Evolutionary conservation across 2,888 invertebrate species (phyloP).

Genomic region (Meiosimyza platycephala): DNA sequence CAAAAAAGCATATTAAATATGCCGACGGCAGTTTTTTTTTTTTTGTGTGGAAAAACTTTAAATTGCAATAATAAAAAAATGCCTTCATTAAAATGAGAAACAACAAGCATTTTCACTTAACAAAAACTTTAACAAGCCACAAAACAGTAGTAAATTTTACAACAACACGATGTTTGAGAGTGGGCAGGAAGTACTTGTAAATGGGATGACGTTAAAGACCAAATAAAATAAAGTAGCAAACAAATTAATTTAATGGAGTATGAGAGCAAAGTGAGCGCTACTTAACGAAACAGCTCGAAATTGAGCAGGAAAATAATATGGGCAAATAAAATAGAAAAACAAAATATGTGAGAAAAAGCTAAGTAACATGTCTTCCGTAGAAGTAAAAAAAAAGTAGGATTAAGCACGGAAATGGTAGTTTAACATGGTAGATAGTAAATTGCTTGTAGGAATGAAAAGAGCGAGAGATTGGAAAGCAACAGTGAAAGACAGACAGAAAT

Average conservation of each 20-base stretch:
- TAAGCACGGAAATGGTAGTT: too few relatives aligned
- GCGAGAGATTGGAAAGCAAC: not conserved
- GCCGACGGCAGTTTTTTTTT: conserved; percentile 45
- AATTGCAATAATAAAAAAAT: conserved; percentile 10
- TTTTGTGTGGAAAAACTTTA: conserved; percentile 51
- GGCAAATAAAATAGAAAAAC: not conserved
- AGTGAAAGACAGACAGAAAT: conserved; percentile 2
- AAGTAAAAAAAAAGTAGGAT: too few relatives aligned
- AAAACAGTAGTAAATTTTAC: conserved; percentile 19
- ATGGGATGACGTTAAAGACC: conserved; percentile 12
- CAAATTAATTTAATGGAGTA: conserved; percentile 56
- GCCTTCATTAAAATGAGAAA: conserved; percentile 45
- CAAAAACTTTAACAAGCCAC: conserved; percentile 42
- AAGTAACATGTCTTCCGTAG: too few relatives aligned
- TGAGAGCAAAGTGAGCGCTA: conserved; percentile 3
- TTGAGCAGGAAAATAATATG: not conserved
- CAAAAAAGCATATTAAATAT: too few relatives aligned
- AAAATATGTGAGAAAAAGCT: not conserved
- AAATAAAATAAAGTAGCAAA: conserved; percentile 48
- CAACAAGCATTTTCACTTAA: conserved; percentile 63
- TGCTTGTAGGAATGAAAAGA: not conserved
- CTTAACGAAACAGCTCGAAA: not conserved
- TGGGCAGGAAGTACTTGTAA: not conserved
- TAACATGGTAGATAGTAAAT: too few relatives aligned
- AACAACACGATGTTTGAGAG: not conserved